These are phyloP conservation scores for Oryzias melastigma DNA, from an alignment of 2,113 vertebrate genomes.

Conservation along the genomic window DNA sequence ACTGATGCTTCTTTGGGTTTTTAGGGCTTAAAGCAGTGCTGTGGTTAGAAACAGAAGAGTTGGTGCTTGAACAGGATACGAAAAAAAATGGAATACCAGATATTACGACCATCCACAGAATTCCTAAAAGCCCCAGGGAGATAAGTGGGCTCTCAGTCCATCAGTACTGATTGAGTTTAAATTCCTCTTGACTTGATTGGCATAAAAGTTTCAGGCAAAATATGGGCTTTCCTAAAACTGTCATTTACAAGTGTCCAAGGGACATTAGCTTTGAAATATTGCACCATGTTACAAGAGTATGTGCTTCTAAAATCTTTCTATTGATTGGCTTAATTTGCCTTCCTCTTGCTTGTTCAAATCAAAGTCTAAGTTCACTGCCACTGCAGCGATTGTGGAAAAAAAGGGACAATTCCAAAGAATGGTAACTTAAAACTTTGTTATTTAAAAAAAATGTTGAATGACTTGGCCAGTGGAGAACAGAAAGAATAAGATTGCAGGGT, in stretches of 20 bases:
- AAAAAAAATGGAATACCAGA: slow-evolving; percentile 14
- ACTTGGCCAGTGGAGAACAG: background rate
- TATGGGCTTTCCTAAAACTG: background rate
- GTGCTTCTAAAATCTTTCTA: too few species aligned
- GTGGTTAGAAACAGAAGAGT: slow-evolving; percentile 1
- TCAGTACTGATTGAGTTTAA: slow-evolving; percentile 19
- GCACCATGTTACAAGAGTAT: too few species aligned
- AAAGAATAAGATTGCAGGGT: slow-evolving; percentile 4
- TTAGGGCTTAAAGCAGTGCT: background rate
- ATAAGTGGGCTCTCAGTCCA: slow-evolving; percentile 41
- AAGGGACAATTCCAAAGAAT: too few species aligned
- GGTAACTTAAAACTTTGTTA: too few species aligned
- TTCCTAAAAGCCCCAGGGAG: slow-evolving; percentile 36
- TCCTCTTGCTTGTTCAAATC: too few species aligned
- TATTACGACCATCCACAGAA: slow-evolving; percentile 27
- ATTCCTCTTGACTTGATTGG: background rate
- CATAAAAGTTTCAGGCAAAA: background rate
- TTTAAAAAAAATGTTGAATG: background rate
- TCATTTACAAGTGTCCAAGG: background rate
- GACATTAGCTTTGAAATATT: background rate
- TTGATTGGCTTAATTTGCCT: too few species aligned
- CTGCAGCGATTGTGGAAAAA: too few species aligned
- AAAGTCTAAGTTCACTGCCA: too few species aligned
- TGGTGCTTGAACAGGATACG: slow-evolving; percentile 23
- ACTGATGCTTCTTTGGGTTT: slow-evolving; percentile 18